Conservation (phyloP, 1,140 invertebrate genomes). For the Schlechtendalia chinensis region DNA sequence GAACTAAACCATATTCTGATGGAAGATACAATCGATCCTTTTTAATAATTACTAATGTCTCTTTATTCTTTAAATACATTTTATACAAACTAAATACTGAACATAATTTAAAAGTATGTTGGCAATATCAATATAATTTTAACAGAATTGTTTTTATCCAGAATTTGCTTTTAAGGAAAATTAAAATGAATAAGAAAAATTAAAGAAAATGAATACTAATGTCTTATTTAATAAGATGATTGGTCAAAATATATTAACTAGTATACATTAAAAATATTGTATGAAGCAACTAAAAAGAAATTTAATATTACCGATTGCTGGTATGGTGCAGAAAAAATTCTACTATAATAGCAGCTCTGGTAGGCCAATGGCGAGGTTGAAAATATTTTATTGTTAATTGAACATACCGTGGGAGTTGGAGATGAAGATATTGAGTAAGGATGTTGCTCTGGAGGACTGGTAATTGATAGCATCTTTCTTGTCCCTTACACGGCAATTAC, state of each 20-base stretch:
- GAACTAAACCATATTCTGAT: too few species aligned
- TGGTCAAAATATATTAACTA: conserved; percentile 25
- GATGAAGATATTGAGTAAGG: conserved; percentile 90
- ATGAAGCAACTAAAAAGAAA: conserved; percentile 43
- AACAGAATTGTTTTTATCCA: background rate
- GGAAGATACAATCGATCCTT: too few species aligned
- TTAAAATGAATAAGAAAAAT: background rate
- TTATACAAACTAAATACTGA: background rate
- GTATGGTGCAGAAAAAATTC: conserved; percentile 46
- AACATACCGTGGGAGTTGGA: conserved; percentile 86
- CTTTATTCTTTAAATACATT: too few species aligned
- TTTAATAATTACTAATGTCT: too few species aligned
- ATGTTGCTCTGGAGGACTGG: conserved; percentile 86
- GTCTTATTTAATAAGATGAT: conserved; percentile 9
- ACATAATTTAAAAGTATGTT: background rate
- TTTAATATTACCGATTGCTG: conserved; percentile 47
- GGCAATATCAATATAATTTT: background rate
- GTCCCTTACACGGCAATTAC: conserved; percentile 59
- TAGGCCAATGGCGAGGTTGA: conserved; percentile 48
- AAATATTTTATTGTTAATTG: conserved; percentile 52
- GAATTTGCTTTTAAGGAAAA: background rate
- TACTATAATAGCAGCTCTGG: conserved; percentile 44
- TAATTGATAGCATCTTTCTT: conserved; percentile 59
- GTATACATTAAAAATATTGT: conserved; percentile 10
- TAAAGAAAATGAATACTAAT: conserved; percentile 10